These are phyloP conservation scores for Aporrectodea caliginosa DNA, from an alignment of 1,140 invertebrate genomes.

Conservation along the genomic window DNA sequence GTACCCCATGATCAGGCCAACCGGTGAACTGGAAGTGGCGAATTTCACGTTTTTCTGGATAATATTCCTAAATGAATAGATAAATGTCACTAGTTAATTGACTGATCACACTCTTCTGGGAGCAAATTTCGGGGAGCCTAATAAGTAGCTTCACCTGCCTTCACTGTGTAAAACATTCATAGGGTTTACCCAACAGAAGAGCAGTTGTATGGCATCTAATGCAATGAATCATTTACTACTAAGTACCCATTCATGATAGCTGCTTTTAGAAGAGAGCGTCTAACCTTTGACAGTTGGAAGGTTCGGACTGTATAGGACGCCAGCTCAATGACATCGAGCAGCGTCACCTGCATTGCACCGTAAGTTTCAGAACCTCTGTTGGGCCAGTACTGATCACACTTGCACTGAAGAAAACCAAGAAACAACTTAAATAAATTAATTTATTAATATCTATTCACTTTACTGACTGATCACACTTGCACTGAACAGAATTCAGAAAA, in stretches of 20 bases:
- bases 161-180: no score
- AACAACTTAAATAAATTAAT: not conserved
- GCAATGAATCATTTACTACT: no score
- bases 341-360: conserved; percentile 77
- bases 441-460: no score
- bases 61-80: conserved; percentile 31
- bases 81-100: no score
- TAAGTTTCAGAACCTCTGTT: conserved; percentile 86
- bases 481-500: no score
- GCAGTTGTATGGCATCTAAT: no score
- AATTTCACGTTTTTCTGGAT: conserved; percentile 79
- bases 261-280: no score
- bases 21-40: conserved; percentile 97
- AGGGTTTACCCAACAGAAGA: no score
- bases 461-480: conserved; percentile 85
- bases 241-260: no score
- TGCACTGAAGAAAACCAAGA: conserved; percentile 39
- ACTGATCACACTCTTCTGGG: no score
- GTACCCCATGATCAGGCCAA: conserved; percentile 98
- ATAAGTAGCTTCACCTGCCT: no score
- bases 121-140: no score
- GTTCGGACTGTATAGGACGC: conserved; percentile 97
- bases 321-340: conserved; percentile 89
- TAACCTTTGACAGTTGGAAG: conserved; percentile 59
- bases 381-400: conserved; percentile 97